Evolutionary conservation across 2,888 invertebrate genomes (phyloP).

Genomic region (Bombylius discolor): DNA sequence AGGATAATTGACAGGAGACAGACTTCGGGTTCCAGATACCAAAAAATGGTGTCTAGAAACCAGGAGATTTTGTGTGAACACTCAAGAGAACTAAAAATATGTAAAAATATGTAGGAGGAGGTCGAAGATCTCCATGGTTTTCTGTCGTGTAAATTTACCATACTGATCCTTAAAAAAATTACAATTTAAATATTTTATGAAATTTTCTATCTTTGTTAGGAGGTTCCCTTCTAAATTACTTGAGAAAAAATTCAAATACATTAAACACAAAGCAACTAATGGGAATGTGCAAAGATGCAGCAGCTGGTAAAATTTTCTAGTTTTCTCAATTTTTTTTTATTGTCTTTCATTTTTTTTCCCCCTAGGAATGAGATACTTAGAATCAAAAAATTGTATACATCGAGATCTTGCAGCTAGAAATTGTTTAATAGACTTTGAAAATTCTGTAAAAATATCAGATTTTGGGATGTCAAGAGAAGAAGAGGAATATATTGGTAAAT

Average conservation of each 20-base stretch:
- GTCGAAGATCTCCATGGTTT: too few relatives aligned
- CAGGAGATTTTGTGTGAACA: too few relatives aligned
- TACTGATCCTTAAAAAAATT: too few relatives aligned
- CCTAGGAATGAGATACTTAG: constrained; percentile 75
- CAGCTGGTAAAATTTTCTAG: constrained; percentile 48
- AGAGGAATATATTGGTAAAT: constrained; percentile 69
- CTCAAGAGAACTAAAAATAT: too few relatives aligned
- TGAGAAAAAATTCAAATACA: constrained; percentile 61
- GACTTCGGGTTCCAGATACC: too few relatives aligned
- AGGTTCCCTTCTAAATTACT: constrained; percentile 78
- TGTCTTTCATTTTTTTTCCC: not conserved
- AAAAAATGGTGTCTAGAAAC: too few relatives aligned
- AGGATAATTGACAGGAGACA: constrained; percentile 21
- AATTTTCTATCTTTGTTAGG: constrained; percentile 39
- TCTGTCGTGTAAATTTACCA: too few relatives aligned
- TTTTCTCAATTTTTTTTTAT: not conserved
- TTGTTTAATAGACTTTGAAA: constrained; percentile 62
- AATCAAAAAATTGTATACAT: constrained; percentile 92
- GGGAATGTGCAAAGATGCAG: constrained; percentile 87
- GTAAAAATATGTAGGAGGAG: too few relatives aligned
- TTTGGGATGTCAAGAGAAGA: constrained; percentile 97
- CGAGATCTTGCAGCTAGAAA: constrained; percentile 90
- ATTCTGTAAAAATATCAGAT: constrained; percentile 90
- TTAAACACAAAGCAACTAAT: constrained; percentile 56
- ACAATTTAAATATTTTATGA: too few relatives aligned